A percentile compares a stretch with the other conserved stretches of the same genome.
These are phyloP conservation scores for Pemphredon lugubris DNA, from an alignment of 2,888 invertebrate genomes.

Conservation along the genomic window DNA sequence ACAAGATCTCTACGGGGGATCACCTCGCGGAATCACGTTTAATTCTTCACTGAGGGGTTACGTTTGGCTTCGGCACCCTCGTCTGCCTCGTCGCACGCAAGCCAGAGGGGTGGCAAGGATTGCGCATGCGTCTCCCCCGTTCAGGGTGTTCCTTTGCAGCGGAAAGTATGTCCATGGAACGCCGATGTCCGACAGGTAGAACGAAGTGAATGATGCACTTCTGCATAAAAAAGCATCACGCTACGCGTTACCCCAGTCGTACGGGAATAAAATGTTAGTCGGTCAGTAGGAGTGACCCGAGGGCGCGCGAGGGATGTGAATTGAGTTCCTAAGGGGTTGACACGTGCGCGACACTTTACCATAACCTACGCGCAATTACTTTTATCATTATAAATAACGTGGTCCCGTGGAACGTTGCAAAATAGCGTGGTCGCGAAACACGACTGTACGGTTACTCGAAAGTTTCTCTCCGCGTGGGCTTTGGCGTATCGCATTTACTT, in stretches of 20 bases:
- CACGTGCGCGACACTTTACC: constrained; percentile 35
- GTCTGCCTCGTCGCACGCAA: no score
- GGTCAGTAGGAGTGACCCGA: constrained; percentile 51
- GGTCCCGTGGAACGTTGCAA: no score
- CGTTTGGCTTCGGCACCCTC: constrained; percentile 68
- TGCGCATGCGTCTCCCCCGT: constrained; percentile 59
- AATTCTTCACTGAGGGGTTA: constrained; percentile 66
- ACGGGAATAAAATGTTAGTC: constrained; percentile 46
- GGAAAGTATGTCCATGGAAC: constrained; percentile 20
- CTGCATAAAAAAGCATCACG: constrained; percentile 26
- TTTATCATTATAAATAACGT: no score
- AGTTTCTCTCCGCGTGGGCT: no score
- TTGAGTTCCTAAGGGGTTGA: constrained; percentile 34
- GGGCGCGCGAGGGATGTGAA: constrained; percentile 54
- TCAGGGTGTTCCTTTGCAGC: constrained; percentile 20
- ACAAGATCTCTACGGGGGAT: constrained; percentile 44
- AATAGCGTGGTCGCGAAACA: no score
- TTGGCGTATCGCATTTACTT: no score
- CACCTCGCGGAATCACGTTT: constrained; percentile 66
- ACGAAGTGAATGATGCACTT: constrained; percentile 37
- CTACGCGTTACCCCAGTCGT: neutral
- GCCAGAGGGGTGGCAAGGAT: constrained; percentile 37
- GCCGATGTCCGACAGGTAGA: constrained; percentile 14
- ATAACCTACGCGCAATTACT: no score
- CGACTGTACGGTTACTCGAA: no score